phyloP scores from a whole-genome alignment of 2,888 invertebrate species.

The Diaprepes abbreviatus region DNA sequence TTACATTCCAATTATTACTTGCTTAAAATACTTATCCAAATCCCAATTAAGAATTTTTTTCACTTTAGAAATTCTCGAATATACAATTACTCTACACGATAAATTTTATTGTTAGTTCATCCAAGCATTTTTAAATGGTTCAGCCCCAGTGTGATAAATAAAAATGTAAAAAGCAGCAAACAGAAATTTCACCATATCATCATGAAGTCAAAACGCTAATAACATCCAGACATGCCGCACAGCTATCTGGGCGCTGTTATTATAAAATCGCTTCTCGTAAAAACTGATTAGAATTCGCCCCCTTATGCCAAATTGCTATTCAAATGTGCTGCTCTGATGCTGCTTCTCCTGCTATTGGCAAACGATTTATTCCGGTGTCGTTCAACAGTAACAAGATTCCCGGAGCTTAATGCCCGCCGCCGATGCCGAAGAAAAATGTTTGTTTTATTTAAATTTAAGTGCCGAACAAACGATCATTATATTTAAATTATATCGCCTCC shows the following conservation, averaged over 20 bases:
- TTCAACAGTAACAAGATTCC: conserved; percentile 66
- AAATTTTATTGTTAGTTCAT: too few relatives aligned
- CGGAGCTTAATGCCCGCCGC: conserved; percentile 60
- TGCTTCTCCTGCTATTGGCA: conserved; percentile 66
- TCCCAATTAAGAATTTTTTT: too few relatives aligned
- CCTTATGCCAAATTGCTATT: conserved; percentile 68
- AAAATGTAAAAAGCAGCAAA: neutral
- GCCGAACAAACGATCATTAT: conserved; percentile 63
- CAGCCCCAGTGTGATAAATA: too few relatives aligned
- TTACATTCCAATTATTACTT: too few relatives aligned
- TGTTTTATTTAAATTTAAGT: conserved; percentile 67
- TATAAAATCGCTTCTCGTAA: conserved; percentile 61
- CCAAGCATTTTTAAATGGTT: too few relatives aligned
- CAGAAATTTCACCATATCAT: neutral
- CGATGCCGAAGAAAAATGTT: conserved; percentile 65
- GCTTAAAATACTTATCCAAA: too few relatives aligned
- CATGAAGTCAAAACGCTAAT: conserved; percentile 9
- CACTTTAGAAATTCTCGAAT: too few relatives aligned
- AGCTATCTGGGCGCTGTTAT: conserved; percentile 19
- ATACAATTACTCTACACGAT: too few relatives aligned
- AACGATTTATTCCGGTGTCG: conserved; percentile 68
- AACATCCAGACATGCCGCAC: conserved; percentile 22
- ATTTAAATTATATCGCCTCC: conserved; percentile 60
- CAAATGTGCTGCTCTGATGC: conserved; percentile 64
- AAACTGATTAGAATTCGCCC: conserved; percentile 68